Evolutionary conservation across 1,140 invertebrate species (phyloP).

Genomic region (Solen grandis): DNA sequence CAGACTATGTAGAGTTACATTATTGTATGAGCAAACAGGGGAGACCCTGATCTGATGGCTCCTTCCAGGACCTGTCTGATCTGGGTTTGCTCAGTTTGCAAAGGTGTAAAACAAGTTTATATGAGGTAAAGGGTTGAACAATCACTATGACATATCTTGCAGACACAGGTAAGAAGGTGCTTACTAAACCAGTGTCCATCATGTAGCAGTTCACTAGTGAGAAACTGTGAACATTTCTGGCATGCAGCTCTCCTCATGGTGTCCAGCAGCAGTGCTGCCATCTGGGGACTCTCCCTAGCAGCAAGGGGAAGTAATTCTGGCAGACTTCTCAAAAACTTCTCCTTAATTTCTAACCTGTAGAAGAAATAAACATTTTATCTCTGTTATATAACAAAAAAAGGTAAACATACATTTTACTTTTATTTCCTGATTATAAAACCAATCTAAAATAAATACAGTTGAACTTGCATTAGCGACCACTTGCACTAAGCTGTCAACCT

Average conservation of each 20-base stretch:
- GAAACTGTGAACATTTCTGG: conserved; percentile 28
- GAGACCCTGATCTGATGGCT: too few relatives aligned
- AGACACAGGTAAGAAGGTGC: background rate
- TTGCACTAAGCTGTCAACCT: too few relatives aligned
- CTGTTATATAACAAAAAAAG: background rate
- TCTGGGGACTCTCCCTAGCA: conserved; percentile 4
- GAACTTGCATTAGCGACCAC: too few relatives aligned
- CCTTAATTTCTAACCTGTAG: conserved; percentile 4
- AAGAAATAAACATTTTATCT: background rate
- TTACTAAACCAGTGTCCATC: conserved; percentile 37
- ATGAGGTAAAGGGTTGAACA: background rate
- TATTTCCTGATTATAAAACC: too few relatives aligned
- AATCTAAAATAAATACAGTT: too few relatives aligned
- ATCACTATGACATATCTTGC: background rate
- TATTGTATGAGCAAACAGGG: too few relatives aligned
- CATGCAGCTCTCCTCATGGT: conserved; percentile 37
- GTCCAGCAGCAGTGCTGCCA: conserved; percentile 7
- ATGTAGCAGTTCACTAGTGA: background rate
- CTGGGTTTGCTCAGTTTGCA: background rate
- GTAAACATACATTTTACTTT: background rate
- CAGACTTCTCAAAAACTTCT: conserved; percentile 27
- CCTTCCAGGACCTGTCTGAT: too few relatives aligned
- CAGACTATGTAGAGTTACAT: background rate
- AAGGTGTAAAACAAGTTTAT: too few relatives aligned
- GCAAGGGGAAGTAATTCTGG: conserved; percentile 47